Conservation (phyloP, 2,113 vertebrate genomes). For the Urocynchramus pylzowi region DNA sequence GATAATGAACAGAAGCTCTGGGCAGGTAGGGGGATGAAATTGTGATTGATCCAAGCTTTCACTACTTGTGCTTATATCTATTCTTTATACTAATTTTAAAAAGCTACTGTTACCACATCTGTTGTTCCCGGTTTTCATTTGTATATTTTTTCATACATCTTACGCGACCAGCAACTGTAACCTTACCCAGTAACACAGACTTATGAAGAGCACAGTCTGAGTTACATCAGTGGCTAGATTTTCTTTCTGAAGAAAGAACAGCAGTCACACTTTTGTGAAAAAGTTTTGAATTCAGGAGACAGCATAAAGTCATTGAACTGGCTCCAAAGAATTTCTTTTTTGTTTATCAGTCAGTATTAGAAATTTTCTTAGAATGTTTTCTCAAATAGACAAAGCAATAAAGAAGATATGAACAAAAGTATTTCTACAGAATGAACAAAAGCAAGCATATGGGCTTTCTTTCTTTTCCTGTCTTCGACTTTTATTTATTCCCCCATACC, state of each 20-base stretch:
- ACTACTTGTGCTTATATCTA: background rate
- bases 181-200: background rate
- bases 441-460: background rate
- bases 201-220: background rate
- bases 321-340: background rate
- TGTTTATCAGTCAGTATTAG: background rate
- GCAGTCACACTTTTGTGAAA: background rate
- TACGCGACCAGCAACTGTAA: background rate
- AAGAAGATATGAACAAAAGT: background rate
- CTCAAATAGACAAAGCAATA: background rate
- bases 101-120: background rate
- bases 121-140: background rate
- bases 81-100: background rate
- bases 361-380: background rate
- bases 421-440: background rate
- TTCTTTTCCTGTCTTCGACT: background rate
- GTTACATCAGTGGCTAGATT: background rate
- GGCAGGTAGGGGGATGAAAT: accelerated
- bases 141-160: background rate
- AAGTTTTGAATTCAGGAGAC: background rate
- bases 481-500: background rate
- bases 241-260: background rate
- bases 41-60: background rate
- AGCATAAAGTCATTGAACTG: background rate
- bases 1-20: background rate